Base-by-base conservation (phyloP, 2,113 vertebrate genomes). In the Strix uralensis region DNA sequence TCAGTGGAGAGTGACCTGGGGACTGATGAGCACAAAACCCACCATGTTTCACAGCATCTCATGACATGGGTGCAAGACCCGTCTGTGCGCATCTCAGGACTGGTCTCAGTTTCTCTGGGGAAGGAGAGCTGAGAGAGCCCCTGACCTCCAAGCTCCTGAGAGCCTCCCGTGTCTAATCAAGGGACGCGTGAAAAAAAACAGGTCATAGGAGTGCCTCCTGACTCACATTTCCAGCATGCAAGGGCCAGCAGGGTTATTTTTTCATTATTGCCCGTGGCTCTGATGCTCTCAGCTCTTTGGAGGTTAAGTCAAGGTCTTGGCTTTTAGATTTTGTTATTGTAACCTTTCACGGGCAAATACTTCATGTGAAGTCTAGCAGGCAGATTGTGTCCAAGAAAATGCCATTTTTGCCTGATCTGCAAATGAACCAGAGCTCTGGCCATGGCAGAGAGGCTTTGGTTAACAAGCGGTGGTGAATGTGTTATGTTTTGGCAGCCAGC, bases 281-380 rank as follows among this genome's bases (percentile, higher is more conserved):
- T 91, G 84, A 79, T 80, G 70, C 84, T 92, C 78, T 82, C 71
- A 59, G 84, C 94, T 95, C 89, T 86, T 74, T 18, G 84, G 91
- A 96, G 93, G 93, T 95, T 88, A 95, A 90, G 81, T 54, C 96
- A 96, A 97, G 94, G 94, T 91, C 84, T 81, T 49, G 93, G 89
- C 89, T 96, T 93, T 85, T 93, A 93, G 91, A 49, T 85, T 91
- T 92, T 96, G 89, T 97, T 95, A 9, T 86, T 83, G 42, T 88
- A 90, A 95, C 93, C 91, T 96, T 95, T 85, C 81, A 27, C 0
- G 7, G 90, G 67, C 63, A 55, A 47, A 74, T 22, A 13, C 78
- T 86, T 89, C 46, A 9, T 3, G 25, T 22, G 44, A 74, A 88
- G 63, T 73, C 74, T 51, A 85, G 78, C 75, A 59, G 78, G 63